These are phyloP conservation scores for Helicoverpa zea DNA, from an alignment of 1,140 invertebrate species.

Conservation along the genomic window DNA sequence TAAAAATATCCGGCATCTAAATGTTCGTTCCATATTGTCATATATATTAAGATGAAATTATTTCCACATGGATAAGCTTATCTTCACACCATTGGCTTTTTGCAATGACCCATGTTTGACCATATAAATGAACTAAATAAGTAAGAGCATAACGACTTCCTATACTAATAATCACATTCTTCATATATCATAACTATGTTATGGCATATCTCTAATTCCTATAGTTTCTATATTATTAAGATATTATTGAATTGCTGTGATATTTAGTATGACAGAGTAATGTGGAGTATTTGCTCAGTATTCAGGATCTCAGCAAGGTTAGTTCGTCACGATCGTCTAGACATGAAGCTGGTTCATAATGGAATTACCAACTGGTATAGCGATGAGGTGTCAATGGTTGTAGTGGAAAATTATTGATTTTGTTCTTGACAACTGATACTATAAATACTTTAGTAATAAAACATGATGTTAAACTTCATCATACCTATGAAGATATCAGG, in stretches of 20 bases:
- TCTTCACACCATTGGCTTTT: too few species aligned
- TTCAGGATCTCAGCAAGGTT: constrained; percentile 47
- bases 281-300: constrained; percentile 7
- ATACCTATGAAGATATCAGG: too few species aligned
- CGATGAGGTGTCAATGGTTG: constrained; percentile 16
- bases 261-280: not conserved
- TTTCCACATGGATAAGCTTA: too few species aligned
- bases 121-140: not conserved
- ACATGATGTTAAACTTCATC: too few species aligned
- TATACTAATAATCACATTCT: not conserved
- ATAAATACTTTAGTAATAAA: not conserved
- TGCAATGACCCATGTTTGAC: not conserved
- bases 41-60: too few species aligned
- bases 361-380: not conserved
- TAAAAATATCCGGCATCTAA: too few species aligned
- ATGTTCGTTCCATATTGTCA: too few species aligned
- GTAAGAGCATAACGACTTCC: not conserved
- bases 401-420: constrained; percentile 20
- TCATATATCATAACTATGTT: constrained; percentile 7
- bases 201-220: constrained; percentile 10
- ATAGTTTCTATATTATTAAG: constrained; percentile 36
- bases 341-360: not conserved
- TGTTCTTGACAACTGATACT: not conserved
- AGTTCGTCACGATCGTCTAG: constrained; percentile 25
- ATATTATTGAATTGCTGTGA: constrained; percentile 32